Percentiles rank a stretch among this genome's conserved stretches.
Evolutionary conservation across 2,113 vertebrate genomes (phyloP).

Genomic region (Oophaga pumilio): DNA sequence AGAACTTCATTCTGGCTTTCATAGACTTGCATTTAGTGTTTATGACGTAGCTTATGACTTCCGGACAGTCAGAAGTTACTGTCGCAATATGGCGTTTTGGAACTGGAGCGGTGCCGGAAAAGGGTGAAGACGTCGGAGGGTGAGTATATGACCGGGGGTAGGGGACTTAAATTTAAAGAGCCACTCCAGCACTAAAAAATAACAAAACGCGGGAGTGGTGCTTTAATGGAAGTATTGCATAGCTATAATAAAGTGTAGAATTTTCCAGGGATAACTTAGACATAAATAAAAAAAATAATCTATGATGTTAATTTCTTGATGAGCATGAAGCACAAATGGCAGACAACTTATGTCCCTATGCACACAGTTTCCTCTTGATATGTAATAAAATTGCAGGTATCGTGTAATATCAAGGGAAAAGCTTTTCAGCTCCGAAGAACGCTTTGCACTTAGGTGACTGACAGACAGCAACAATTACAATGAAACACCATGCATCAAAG

Average conservation of each 20-base stretch:
- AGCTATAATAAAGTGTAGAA: background rate
- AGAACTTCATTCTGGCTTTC: too few species aligned
- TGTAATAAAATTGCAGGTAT: constrained; percentile 37
- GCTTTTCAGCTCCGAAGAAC: constrained; percentile 27
- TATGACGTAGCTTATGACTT: too few species aligned
- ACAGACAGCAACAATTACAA: constrained; percentile 50
- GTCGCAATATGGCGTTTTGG: too few species aligned
- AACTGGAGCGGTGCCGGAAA: too few species aligned
- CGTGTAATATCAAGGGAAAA: constrained; percentile 39
- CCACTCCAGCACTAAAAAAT: too few species aligned
- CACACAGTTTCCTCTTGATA: constrained; percentile 17
- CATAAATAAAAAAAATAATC: background rate
- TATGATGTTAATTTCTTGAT: constrained; percentile 7
- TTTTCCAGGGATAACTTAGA: constrained; percentile 5
- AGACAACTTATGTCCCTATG: background rate
- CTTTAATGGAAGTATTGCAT: background rate
- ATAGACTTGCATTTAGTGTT: too few species aligned
- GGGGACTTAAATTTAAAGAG: too few species aligned
- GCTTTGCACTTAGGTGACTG: constrained; percentile 35
- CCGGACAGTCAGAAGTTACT: too few species aligned
- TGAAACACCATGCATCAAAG: constrained; percentile 46
- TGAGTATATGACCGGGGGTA: too few species aligned
- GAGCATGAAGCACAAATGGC: background rate
- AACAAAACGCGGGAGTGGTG: too few species aligned
- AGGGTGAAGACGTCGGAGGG: too few species aligned